phyloP scores from a whole-genome alignment of 1,140 invertebrate species.

The Arctopsyche grandis region DNA sequence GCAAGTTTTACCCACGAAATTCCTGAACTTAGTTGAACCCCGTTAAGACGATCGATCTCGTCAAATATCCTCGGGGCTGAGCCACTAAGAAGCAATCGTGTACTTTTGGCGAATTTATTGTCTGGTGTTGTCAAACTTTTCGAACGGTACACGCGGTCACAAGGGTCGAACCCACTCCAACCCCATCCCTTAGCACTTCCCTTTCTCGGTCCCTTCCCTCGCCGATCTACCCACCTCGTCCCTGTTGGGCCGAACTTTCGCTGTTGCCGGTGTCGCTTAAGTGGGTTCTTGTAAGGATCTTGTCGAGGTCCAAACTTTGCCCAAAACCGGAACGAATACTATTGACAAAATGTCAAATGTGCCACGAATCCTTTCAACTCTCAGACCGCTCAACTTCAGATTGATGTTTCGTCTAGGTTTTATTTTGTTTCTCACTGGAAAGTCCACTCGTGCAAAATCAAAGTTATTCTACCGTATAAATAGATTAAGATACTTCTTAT shows the following conservation, averaged over 20 bases:
- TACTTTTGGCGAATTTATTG: slow-evolving; percentile 25
- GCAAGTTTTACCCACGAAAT: background rate
- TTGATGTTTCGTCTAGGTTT: too few species aligned
- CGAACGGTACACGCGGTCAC: slow-evolving; percentile 11
- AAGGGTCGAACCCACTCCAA: background rate
- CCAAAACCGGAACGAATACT: slow-evolving; percentile 2
- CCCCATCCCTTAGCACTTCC: background rate
- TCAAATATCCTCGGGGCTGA: background rate
- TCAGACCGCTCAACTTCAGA: background rate
- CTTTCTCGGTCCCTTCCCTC: background rate
- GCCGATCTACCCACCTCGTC: background rate
- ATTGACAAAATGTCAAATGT: slow-evolving; percentile 8
- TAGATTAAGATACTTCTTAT: too few species aligned
- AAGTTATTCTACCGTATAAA: too few species aligned
- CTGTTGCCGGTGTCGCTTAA: background rate
- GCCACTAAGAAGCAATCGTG: background rate
- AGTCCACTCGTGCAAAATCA: too few species aligned
- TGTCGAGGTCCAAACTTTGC: slow-evolving; percentile 1
- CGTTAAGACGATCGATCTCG: background rate
- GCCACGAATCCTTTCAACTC: background rate
- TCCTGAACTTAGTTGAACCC: background rate
- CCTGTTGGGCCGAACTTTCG: background rate
- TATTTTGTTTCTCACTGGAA: too few species aligned
- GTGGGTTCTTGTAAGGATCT: slow-evolving; percentile 8
- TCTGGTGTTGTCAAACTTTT: slow-evolving; percentile 2